These are phyloP conservation scores for Mythimna loreyi DNA, from an alignment of 2,888 invertebrate species.

Conservation along the genomic window DNA sequence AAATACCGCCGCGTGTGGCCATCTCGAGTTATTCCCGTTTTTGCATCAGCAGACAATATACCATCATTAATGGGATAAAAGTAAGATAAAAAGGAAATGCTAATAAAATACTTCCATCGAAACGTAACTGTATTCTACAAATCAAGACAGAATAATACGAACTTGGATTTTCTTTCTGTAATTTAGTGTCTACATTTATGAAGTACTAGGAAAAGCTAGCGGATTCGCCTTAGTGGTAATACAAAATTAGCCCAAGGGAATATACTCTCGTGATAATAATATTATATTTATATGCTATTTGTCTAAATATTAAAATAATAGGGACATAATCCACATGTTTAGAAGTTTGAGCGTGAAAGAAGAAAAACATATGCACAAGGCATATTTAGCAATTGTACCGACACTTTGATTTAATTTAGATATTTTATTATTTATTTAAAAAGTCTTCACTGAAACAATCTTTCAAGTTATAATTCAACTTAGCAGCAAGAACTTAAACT, in stretches of 20 bases:
- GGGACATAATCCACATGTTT: neutral
- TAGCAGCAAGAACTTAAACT: constrained; percentile 4
- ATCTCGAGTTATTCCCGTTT: constrained; percentile 39
- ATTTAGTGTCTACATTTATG: neutral
- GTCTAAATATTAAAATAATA: too few relatives aligned
- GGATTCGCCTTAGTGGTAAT: too few relatives aligned
- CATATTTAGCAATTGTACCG: too few relatives aligned
- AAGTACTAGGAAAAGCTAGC: neutral
- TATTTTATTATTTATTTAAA: neutral
- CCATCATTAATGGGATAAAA: constrained; percentile 49
- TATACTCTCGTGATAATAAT: too few relatives aligned
- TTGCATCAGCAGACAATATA: constrained; percentile 57
- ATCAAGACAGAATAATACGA: constrained; percentile 37
- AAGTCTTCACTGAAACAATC: neutral
- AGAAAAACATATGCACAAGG: too few relatives aligned
- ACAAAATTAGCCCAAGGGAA: too few relatives aligned
- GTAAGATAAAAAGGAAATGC: constrained; percentile 55
- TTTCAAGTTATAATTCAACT: neutral
- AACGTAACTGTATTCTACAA: constrained; percentile 52
- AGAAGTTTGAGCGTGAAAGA: too few relatives aligned
- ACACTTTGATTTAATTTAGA: neutral
- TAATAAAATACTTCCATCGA: constrained; percentile 55
- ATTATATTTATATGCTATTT: neutral
- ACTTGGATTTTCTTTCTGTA: constrained; percentile 24
- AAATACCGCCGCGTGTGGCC: constrained; percentile 40